These are phyloP conservation scores for Stegodyphus dumicola DNA, from an alignment of 1,140 invertebrate genomes.

Conservation along the genomic window DNA sequence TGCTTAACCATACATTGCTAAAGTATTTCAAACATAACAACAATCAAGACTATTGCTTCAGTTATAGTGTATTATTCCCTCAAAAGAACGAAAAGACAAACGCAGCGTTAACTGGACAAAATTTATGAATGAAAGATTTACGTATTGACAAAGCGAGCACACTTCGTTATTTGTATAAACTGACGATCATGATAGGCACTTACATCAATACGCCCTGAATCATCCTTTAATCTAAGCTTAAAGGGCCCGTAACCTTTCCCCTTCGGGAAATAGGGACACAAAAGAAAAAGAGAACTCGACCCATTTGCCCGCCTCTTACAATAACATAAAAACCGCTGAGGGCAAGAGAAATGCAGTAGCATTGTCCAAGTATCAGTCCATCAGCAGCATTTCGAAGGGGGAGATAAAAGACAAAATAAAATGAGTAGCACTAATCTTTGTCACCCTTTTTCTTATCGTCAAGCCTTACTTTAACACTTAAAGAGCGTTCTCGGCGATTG, in stretches of 20 bases:
- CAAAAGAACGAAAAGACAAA: too few relatives aligned
- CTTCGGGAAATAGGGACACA: conserved; percentile 14
- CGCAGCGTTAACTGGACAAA: neutral
- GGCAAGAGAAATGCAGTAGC: conserved; percentile 37
- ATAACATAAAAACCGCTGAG: conserved; percentile 49
- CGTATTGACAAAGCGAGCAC: too few relatives aligned
- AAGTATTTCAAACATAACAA: too few relatives aligned
- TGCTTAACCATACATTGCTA: too few relatives aligned
- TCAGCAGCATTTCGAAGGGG: conserved; percentile 25
- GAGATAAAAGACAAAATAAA: conserved; percentile 52
- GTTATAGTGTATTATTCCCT: too few relatives aligned
- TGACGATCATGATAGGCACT: conserved; percentile 12
- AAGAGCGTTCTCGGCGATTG: conserved; percentile 45
- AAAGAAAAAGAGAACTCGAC: conserved; percentile 36
- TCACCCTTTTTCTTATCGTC: conserved; percentile 52
- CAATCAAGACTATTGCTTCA: too few relatives aligned
- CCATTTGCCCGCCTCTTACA: conserved; percentile 45
- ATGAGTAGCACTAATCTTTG: conserved; percentile 49
- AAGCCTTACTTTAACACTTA: conserved; percentile 47
- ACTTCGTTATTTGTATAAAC: neutral
- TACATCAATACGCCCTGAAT: conserved; percentile 28
- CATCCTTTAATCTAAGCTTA: conserved; percentile 8
- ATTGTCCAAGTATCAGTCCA: conserved; percentile 46
- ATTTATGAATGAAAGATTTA: neutral
- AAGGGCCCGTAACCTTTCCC: conserved; percentile 24